Base-by-base conservation (phyloP, 2,113 vertebrate species). In the Lepisosteus oculatus region DNA sequence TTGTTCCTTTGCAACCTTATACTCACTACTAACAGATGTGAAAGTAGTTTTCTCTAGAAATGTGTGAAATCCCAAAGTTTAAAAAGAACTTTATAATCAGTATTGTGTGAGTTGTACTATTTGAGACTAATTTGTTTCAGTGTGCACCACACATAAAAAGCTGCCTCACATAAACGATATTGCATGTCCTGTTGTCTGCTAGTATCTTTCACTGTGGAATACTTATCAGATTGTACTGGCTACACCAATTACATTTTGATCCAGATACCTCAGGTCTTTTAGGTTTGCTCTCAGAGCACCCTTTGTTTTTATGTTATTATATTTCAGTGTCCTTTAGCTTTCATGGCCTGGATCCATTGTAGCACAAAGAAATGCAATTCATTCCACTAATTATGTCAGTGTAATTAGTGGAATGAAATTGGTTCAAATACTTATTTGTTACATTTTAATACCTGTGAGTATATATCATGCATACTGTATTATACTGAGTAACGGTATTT, bases 241-340 rank as follows among this genome's bases (percentile, higher is more conserved):
- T 15, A 2, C 57, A 8, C n/a, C 14, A 59, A 59, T 59, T 59
- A 59, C n/a, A n/a, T 77, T 70, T 68, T 47, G 80, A 69, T 72
- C 81, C 75, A 81, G 85, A 84, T 76, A 88, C 88, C 80, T 84
- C 80, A 85, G 85, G 72, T 78, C 80, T 85, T 81, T 68, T 78
- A 3, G 73, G 72, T 80, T 73, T 80, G 76, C 75, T 78, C 70
- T 84, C 77, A 77, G 84, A 86, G 78, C 82, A 41, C 72, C 78
- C 84, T 84, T 88, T 84, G 77, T 86, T 75, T 68, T 70, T 68
- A 82, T 51, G 69, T 59, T 14, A 11, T 43, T 55, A 12, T 55
- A 43, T 70, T 55, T 68, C 68, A 74, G 81, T 77, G 80, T 78
- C 8, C 15, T 69, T 55, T 3, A 67, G 74, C 15, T 74, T 78